These are phyloP conservation scores for Phrynocephalus versicolor DNA, from an alignment of 2,113 vertebrate species.

Conservation along the genomic window DNA sequence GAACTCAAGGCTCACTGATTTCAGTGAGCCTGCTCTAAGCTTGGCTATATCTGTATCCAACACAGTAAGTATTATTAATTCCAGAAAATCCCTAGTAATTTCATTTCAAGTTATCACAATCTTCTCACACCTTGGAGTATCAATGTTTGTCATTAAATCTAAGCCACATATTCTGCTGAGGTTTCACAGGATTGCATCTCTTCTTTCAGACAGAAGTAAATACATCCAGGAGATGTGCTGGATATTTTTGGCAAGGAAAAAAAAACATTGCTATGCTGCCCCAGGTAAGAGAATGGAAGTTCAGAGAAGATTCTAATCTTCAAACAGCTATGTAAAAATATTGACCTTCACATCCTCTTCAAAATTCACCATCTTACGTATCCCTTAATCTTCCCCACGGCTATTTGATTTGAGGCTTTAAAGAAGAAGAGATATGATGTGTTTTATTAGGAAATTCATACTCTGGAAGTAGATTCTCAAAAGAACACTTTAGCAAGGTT, in stretches of 20 bases:
- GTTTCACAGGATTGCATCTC: neutral
- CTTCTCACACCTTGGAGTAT: neutral
- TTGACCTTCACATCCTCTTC: neutral
- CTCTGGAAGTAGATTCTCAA: neutral
- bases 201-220: neutral
- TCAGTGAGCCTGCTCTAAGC: neutral
- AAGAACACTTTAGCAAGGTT: neutral
- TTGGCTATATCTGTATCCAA: neutral
- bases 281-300: neutral
- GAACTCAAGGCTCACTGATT: neutral
- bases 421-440: neutral
- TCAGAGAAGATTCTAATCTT: neutral
- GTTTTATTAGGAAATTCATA: neutral
- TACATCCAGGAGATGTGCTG: neutral
- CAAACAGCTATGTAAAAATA: neutral
- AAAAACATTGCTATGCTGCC: neutral
- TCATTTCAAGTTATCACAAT: neutral
- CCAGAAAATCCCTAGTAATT: neutral
- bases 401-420: neutral
- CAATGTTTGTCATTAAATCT: neutral
- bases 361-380: neutral
- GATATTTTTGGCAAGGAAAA: neutral
- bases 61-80: neutral
- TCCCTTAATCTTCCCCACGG: neutral
- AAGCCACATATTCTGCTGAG: neutral